Conservation (phyloP, 2,888 invertebrate genomes). For the Coenonympha arcania region DNA sequence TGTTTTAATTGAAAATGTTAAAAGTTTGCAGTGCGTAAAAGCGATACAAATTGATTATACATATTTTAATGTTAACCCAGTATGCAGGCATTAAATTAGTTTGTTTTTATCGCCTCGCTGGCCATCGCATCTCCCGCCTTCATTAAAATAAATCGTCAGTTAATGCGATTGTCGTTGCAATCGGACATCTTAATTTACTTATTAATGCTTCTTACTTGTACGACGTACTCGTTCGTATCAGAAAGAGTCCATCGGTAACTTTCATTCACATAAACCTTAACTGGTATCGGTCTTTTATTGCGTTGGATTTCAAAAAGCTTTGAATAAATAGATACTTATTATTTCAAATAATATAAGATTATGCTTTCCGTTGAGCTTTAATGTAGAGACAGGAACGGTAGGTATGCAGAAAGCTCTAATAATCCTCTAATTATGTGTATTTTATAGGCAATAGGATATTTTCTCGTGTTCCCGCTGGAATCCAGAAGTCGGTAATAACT, state of each 20-base stretch:
- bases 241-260: constrained; percentile 13
- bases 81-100: constrained; percentile 41
- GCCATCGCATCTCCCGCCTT: constrained; percentile 32
- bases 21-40: constrained; percentile 20
- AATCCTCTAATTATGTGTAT: too few species aligned
- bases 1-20: constrained; percentile 4
- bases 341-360: too few species aligned
- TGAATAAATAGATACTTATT: too few species aligned
- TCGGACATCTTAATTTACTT: constrained; percentile 43
- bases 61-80: constrained; percentile 44
- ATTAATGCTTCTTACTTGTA: constrained; percentile 33
- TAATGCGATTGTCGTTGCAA: constrained; percentile 40
- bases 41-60: constrained; percentile 28
- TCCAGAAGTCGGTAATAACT: too few species aligned
- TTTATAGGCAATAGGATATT: too few species aligned
- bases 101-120: constrained; percentile 37
- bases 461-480: too few species aligned
- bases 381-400: too few species aligned
- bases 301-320: constrained; percentile 1
- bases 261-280: constrained; percentile 15
- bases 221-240: constrained; percentile 16
- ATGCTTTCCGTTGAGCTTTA: too few species aligned
- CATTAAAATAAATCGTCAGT: constrained; percentile 46
- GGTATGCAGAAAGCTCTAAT: too few species aligned
- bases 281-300: constrained; percentile 2